phyloP scores from a whole-genome alignment of 1,140 invertebrate genomes.

The Pseudoatta argentina region DNA sequence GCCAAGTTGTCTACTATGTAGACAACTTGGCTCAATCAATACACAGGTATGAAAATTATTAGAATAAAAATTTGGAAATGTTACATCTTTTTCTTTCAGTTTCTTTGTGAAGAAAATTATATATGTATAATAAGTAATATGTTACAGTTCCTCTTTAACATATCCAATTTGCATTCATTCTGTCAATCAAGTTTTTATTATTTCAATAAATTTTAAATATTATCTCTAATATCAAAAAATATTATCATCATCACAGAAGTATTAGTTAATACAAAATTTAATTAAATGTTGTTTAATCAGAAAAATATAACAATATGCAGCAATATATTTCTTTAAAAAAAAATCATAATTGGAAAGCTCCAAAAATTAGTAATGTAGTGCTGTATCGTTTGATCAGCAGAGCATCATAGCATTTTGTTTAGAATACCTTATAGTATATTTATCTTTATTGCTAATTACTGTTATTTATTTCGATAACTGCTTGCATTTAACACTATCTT shows the following conservation, averaged over 20 bases:
- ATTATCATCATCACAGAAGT: neutral
- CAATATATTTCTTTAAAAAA: neutral
- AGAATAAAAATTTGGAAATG: neutral
- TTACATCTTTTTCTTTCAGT: neutral
- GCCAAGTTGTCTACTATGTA: neutral
- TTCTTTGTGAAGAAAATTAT: slow-evolving; percentile 6
- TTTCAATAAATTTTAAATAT: neutral
- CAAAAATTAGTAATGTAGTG: slow-evolving; percentile 32
- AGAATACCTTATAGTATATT: neutral
- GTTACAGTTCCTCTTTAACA: neutral
- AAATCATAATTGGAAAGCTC: slow-evolving; percentile 20
- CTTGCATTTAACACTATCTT: slow-evolving; percentile 28
- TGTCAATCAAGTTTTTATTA: neutral
- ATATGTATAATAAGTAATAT: slow-evolving; percentile 8
- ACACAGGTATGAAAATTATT: neutral
- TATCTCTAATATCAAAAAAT: neutral
- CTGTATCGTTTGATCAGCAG: slow-evolving; percentile 21
- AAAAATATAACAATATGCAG: neutral
- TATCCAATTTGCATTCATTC: neutral
- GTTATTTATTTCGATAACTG: slow-evolving; percentile 9
- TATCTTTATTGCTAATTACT: slow-evolving; percentile 18
- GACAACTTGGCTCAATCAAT: neutral
- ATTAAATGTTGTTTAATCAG: neutral
- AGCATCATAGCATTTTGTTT: slow-evolving; percentile 37
- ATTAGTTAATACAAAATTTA: neutral